These are phyloP conservation scores for Volucella bombylans DNA, from an alignment of 2,888 invertebrate genomes.

Conservation along the genomic window DNA sequence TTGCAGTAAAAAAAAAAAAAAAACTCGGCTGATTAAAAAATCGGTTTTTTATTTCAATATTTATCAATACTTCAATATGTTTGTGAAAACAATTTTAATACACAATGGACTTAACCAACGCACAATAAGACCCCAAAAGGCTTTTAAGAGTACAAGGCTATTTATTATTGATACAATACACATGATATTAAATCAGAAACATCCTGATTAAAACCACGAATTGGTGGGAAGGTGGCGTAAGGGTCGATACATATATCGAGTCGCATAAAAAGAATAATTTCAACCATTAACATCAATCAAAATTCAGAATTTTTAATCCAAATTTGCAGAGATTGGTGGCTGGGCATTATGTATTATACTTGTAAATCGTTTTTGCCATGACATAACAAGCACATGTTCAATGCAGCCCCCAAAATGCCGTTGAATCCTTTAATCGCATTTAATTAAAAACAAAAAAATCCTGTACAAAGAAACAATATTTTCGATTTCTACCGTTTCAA, in stretches of 20 bases:
- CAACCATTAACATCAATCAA: slow-evolving; percentile 50
- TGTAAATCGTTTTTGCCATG: not conserved
- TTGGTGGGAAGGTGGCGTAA: not conserved
- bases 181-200: slow-evolving; percentile 28
- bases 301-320: slow-evolving; percentile 23
- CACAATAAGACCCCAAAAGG: slow-evolving; percentile 4
- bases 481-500: slow-evolving; percentile 20
- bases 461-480: slow-evolving; percentile 29
- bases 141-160: slow-evolving; percentile 10
- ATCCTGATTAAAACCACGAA: slow-evolving; percentile 32
- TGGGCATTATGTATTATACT: not conserved
- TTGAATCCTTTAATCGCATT: slow-evolving; percentile 49
- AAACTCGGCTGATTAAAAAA: too few species aligned
- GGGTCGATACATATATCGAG: not conserved
- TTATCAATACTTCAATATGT: too few species aligned
- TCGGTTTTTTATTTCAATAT: too few species aligned
- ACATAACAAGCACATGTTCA: slow-evolving; percentile 31
- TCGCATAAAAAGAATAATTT: not conserved
- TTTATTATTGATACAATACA: slow-evolving; percentile 25
- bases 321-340: too few species aligned
- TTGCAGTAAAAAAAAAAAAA: too few species aligned
- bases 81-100: too few species aligned
- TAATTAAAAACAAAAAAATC: slow-evolving; percentile 37
- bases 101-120: not conserved
- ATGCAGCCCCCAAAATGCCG: slow-evolving; percentile 34